These are phyloP conservation scores for Passerculus sandwichensis DNA, from an alignment of 2,797 vertebrate species.

Conservation along the genomic window DNA sequence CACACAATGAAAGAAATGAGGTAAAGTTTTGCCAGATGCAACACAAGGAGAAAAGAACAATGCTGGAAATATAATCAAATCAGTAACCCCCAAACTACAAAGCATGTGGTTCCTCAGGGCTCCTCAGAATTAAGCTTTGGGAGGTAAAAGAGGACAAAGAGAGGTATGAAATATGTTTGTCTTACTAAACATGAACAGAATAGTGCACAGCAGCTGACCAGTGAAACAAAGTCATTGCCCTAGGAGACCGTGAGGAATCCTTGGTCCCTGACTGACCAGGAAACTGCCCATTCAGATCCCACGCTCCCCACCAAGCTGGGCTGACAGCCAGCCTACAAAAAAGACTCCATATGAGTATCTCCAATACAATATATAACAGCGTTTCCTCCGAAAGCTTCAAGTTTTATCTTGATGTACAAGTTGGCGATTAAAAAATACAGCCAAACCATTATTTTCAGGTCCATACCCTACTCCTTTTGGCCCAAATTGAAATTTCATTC, in stretches of 20 bases:
- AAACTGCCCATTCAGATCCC: background rate
- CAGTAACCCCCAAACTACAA: background rate
- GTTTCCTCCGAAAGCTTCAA: background rate
- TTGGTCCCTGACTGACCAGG: background rate
- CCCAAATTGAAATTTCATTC: background rate
- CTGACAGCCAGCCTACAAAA: background rate
- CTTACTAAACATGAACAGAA: background rate
- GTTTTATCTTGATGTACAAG: background rate
- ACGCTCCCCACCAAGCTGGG: background rate
- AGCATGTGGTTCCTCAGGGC: background rate
- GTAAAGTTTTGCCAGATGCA: background rate
- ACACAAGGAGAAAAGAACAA: background rate
- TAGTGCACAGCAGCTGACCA: background rate
- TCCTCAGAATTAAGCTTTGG: background rate
- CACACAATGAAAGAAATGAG: background rate
- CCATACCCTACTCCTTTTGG: background rate
- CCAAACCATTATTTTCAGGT: background rate
- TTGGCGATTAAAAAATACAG: background rate
- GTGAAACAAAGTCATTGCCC: background rate
- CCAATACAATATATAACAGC: background rate
- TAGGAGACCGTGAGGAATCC: fast-evolving
- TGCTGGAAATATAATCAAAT: background rate
- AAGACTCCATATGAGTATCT: background rate
- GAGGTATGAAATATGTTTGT: fast-evolving
- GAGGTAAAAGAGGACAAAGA: background rate